Base-by-base conservation (phyloP, 2,888 invertebrate genomes). In the Schizaphis graminum region DNA sequence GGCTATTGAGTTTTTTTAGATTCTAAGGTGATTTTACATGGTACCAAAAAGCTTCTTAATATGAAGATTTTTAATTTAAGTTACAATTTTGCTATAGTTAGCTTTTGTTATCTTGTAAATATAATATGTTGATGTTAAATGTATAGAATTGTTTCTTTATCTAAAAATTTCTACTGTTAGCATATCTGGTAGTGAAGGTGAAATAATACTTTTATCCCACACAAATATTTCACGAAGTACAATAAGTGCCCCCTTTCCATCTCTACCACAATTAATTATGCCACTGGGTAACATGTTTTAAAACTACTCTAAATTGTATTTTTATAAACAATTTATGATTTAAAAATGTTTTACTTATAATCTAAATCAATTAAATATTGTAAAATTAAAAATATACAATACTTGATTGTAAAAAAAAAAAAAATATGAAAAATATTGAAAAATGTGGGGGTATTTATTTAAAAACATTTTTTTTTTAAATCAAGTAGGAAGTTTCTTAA, bases 401-500 rank as follows among this genome's bases (percentile, higher is more conserved):
- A 35, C 21, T 24, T 21, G 35, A 77, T 77, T 21, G 3, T 35
- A 35, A 77, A 35, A 35, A 35, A n/a, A n/a, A n/a, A 77, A 77
- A 21, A 8, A 53, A 49, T 10, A 49, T 49, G 13, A 91, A 84
- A 53, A 91, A 49, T 77, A 77, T 49, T n/a, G n/a, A 53, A 91
- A 49, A 57, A 28, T 47, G n/a, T 85, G n/a, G 53, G 41, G 44
- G 53, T 57, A 44, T 86, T 67, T 67, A 88, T 61, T 91, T 47
- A 24, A 86, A 47, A 28, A 47, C 13, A 16, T 47, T 44, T 44
- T 61, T 61, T 93, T 53, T 92, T 24, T 85, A 85, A 84, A 88
- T 84, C 47, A 85, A 90, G 16, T 93, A 90, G 93, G 85, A 90
- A 93, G 85, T 90, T 35, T 85, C 89, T 85, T 89, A 61, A 84